These are phyloP conservation scores for Sepiola atlantica DNA, from an alignment of 2,888 invertebrate species.

Conservation along the genomic window DNA sequence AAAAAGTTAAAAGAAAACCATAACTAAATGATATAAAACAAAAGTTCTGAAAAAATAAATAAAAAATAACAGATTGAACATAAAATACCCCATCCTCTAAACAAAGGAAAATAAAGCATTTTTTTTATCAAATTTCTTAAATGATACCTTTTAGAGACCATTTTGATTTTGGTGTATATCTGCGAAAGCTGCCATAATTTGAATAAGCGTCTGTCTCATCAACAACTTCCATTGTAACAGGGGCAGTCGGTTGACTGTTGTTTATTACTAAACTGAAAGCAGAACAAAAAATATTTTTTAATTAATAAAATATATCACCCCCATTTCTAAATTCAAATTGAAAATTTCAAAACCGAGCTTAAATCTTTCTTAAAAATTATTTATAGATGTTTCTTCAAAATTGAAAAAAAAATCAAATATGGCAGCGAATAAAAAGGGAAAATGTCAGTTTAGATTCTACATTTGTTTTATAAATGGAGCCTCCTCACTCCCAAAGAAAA, in stretches of 20 bases:
- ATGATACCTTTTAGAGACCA: slow-evolving; percentile 63
- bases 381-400: neutral
- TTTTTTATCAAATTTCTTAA: neutral
- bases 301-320: neutral
- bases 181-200: slow-evolving; percentile 61
- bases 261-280: slow-evolving; percentile 61
- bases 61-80: no score
- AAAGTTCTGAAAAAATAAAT: no score
- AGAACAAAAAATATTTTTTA: neutral
- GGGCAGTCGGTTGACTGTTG: slow-evolving; percentile 53
- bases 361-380: neutral
- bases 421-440: neutral
- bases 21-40: no score
- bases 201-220: slow-evolving; percentile 65
- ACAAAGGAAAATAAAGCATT: neutral
- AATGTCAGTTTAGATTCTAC: neutral
- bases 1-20: no score
- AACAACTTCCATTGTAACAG: slow-evolving; percentile 54
- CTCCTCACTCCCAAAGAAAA: no score
- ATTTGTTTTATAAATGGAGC: neutral
- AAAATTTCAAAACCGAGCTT: neutral
- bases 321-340: neutral
- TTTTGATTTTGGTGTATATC: slow-evolving; percentile 45
- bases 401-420: neutral
- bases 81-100: no score